Percentiles rank a stretch among this genome's conserved stretches.
Evolutionary conservation across 2,113 vertebrate genomes (phyloP).

Genomic region (Festucalex cinctus): DNA sequence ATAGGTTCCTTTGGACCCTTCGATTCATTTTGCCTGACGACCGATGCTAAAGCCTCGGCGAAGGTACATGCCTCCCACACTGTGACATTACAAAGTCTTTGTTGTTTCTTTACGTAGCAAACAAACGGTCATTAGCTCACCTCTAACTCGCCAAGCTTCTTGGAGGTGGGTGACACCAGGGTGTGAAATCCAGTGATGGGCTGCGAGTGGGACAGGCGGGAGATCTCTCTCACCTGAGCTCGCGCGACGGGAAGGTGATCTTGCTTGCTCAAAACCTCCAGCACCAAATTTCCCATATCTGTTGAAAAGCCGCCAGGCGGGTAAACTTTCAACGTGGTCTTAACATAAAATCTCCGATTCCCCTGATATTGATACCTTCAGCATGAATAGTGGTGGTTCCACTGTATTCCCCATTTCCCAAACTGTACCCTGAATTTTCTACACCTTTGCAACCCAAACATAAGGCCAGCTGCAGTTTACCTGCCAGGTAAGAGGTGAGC

Average conservation of each 20-base stretch:
- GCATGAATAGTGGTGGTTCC: no score
- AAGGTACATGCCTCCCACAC: neutral
- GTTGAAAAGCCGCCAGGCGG: constrained; percentile 12
- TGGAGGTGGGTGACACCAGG: constrained; percentile 82
- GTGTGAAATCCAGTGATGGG: constrained; percentile 83
- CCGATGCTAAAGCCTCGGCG: neutral
- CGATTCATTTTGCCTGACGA: neutral
- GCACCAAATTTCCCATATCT: constrained; percentile 90
- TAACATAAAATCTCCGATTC: no score
- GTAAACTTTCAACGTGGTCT: neutral
- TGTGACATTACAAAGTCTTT: neutral
- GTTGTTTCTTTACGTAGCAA: neutral
- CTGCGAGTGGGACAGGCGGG: constrained; percentile 80
- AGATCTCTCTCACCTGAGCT: constrained; percentile 77
- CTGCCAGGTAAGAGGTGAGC: constrained; percentile 87
- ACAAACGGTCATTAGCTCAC: constrained; percentile 53
- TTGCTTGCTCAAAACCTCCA: constrained; percentile 83
- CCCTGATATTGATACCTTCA: no score
- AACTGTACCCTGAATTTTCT: no score
- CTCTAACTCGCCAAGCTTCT: constrained; percentile 91
- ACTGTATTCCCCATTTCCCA: no score
- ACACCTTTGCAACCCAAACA: neutral
- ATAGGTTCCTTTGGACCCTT: neutral
- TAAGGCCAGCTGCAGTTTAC: constrained; percentile 55
- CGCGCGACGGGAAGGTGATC: constrained; percentile 83